Conservation (phyloP, 2,113 vertebrate species). For the Nothoprocta pentlandii region DNA sequence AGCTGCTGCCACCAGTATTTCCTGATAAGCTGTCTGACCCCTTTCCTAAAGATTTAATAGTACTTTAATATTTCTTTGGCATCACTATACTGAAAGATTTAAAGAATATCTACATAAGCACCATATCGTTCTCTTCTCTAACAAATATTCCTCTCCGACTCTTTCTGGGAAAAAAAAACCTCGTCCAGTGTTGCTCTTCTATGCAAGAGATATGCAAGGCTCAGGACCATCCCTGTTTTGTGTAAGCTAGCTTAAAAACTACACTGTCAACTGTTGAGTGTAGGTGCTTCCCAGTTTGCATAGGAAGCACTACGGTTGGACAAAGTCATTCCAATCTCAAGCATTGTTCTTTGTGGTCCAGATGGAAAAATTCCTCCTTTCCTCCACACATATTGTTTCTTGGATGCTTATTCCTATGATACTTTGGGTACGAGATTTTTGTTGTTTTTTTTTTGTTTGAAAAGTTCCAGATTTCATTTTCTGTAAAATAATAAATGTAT, state of each 20-base stretch:
- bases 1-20: background rate
- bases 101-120: no score
- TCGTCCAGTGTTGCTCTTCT: background rate
- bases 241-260: background rate
- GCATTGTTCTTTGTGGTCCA: background rate
- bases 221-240: background rate
- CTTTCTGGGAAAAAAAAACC: background rate
- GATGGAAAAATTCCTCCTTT: background rate
- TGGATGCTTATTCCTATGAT: background rate
- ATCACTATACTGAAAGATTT: background rate
- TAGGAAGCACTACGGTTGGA: background rate
- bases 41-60: background rate
- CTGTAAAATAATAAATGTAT: background rate
- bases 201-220: background rate
- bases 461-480: background rate
- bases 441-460: background rate
- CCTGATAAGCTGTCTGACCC: background rate
- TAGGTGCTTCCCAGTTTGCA: background rate
- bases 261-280: background rate
- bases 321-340: background rate
- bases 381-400: background rate
- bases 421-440: background rate
- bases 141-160: background rate
- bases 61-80: rapidly evolving
- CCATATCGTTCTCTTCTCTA: background rate